These are phyloP conservation scores for Cancer borealis DNA, from an alignment of 2,888 invertebrate species.

Conservation along the genomic window DNA sequence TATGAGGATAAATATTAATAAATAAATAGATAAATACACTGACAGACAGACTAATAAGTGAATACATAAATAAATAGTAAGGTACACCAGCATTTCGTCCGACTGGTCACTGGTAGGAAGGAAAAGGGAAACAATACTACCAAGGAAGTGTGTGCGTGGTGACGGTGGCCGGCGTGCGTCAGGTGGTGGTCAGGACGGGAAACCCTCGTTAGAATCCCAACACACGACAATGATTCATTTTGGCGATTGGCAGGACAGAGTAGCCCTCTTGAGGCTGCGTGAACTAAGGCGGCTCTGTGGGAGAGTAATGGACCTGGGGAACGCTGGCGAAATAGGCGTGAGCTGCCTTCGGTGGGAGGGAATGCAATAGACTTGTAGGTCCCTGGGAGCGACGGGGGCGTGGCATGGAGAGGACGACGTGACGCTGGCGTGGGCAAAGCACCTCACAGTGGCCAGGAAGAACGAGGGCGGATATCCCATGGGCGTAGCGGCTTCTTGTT, in stretches of 20 bases:
- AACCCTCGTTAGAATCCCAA: neutral
- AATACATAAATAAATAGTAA: neutral
- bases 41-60: neutral
- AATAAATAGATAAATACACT: neutral
- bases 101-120: neutral
- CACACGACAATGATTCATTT: neutral
- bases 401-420: neutral
- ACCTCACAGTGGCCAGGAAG: neutral
- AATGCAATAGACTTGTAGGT: neutral
- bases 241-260: neutral
- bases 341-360: neutral
- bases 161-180: neutral
- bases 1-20: neutral
- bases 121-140: neutral
- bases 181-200: neutral
- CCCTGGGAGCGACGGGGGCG: neutral
- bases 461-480: neutral
- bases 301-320: neutral
- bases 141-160: neutral
- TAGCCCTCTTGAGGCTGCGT: neutral
- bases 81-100: neutral
- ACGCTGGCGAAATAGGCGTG: neutral
- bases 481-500: constrained; percentile 4
- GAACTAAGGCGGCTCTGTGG: constrained; percentile 4
- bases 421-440: neutral